A percentile compares a stretch with the other conserved stretches of the same genome.
phyloP scores from a whole-genome alignment of 1,140 invertebrate genomes.

The Drosophila baimaii region DNA sequence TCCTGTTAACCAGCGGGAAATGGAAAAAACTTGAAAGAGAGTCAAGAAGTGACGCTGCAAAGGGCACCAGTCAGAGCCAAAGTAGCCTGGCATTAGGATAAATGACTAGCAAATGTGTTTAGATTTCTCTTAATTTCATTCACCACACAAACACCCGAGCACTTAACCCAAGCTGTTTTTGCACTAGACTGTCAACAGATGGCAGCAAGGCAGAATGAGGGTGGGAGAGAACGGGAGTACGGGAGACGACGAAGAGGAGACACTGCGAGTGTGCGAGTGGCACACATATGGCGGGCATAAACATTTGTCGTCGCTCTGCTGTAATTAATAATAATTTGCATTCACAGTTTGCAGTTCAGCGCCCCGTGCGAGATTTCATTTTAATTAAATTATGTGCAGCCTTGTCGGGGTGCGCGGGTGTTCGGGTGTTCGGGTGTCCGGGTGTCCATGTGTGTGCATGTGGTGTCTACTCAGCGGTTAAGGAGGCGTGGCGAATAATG shows the following conservation, averaged over 20 bases:
- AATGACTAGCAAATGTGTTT: conserved; percentile 40
- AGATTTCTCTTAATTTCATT: conserved; percentile 46
- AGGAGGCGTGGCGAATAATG: conserved; percentile 37
- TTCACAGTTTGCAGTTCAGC: conserved; percentile 54
- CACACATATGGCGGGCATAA: conserved; percentile 48
- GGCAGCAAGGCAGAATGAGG: not conserved
- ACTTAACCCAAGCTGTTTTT: conserved; percentile 44
- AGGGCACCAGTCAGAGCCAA: conserved; percentile 4
- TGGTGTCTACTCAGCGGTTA: conserved; percentile 21
- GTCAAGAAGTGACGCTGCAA: not conserved
- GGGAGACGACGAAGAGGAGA: too few species aligned
- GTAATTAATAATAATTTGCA: conserved; percentile 59
- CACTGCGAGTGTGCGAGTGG: conserved; percentile 13
- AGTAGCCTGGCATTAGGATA: conserved; percentile 28
- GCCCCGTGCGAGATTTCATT: conserved; percentile 49
- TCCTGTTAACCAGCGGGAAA: not conserved
- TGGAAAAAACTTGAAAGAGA: not conserved
- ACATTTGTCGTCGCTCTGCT: conserved; percentile 49
- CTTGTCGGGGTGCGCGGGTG: conserved; percentile 23
- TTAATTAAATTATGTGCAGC: conserved; percentile 52
- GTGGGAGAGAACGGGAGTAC: not conserved
- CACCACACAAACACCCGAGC: conserved; percentile 30
- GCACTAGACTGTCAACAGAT: conserved; percentile 41
- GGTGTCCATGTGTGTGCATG: not conserved
- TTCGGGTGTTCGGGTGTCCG: not conserved